phyloP scores from a whole-genome alignment of 2,113 vertebrate species.

The Sphyrna mokarran region DNA sequence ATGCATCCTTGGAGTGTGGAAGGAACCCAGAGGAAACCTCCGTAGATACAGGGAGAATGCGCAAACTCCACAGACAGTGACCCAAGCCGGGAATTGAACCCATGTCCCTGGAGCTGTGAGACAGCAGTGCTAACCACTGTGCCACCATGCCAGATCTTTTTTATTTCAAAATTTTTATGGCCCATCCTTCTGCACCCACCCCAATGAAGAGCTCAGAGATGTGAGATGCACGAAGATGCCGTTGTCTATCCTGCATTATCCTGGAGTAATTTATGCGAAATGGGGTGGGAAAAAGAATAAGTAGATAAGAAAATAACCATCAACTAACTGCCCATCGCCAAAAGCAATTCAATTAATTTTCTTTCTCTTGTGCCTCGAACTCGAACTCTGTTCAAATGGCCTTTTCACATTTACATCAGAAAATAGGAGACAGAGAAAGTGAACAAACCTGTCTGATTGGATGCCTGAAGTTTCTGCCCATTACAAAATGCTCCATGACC shows the following conservation, averaged over 20 bases:
- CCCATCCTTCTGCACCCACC: background rate
- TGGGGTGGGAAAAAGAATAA: background rate
- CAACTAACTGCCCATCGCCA: background rate
- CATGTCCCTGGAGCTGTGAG: no score
- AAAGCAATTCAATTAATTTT: background rate
- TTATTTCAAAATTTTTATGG: background rate
- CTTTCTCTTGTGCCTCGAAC: background rate
- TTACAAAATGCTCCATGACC: conserved; percentile 79
- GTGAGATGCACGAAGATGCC: background rate
- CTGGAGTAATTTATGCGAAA: background rate
- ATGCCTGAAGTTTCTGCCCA: conserved; percentile 67
- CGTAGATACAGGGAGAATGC: no score
- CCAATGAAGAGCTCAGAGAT: background rate
- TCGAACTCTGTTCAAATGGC: background rate
- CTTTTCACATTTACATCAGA: conserved; percentile 45
- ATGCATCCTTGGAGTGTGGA: no score
- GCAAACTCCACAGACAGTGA: no score
- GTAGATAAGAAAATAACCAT: conserved; percentile 41
- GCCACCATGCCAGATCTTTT: no score
- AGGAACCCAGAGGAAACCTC: no score
- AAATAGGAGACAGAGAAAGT: conserved; percentile 39
- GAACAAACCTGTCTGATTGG: conserved; percentile 69
- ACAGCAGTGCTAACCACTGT: no score
- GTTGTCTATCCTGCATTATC: background rate
- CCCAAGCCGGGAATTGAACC: no score